Evolutionary conservation across 2,113 vertebrate genomes (phyloP).

Genomic region (Mustela nigripes): DNA sequence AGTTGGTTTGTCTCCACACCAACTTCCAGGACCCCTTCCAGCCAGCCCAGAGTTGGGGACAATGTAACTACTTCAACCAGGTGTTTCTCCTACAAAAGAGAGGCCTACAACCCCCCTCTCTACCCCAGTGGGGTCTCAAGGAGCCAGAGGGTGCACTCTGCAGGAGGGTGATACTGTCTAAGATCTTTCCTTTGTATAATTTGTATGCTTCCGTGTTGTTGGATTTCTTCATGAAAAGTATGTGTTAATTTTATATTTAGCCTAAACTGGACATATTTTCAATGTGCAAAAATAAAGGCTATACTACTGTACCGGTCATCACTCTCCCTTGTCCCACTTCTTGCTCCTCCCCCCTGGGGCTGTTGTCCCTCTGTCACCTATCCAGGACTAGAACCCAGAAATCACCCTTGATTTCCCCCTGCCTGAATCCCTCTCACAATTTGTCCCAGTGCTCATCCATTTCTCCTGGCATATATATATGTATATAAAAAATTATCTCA

Average conservation of each 20-base stretch:
- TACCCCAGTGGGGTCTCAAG: neutral
- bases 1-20: neutral
- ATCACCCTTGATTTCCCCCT: neutral
- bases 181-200: neutral
- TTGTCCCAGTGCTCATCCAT: neutral
- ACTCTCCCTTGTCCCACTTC: neutral
- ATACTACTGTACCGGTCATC: neutral
- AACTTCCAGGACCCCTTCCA: neutral
- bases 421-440: neutral
- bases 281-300: constrained; percentile 61
- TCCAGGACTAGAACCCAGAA: neutral
- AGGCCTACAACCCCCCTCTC: neutral
- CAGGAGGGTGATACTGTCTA: neutral
- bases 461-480: neutral
- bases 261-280: neutral
- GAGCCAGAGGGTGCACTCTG: neutral
- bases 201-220: neutral
- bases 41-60: neutral
- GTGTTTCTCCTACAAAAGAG: neutral
- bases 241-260: constrained; percentile 34
- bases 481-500: neutral
- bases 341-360: neutral
- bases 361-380: neutral
- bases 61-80: neutral
- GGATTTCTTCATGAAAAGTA: neutral